Conservation (phyloP, 2,888 invertebrate genomes). For the Ichneumon xanthorius region DNA sequence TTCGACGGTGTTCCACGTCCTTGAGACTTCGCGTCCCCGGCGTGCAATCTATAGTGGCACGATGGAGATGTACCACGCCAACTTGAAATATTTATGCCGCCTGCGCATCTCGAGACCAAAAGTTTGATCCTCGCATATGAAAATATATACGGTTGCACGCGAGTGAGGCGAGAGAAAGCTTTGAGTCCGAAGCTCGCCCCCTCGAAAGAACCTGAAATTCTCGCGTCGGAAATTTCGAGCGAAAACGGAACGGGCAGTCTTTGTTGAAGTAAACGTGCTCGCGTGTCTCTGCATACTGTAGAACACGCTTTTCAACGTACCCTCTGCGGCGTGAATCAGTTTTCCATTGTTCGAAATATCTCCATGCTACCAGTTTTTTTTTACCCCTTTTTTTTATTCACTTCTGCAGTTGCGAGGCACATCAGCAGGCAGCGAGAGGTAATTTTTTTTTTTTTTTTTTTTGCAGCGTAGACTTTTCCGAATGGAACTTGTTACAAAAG, state of each 20-base stretch:
- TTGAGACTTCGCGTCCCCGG: neutral
- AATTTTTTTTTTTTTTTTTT: constrained; percentile 12
- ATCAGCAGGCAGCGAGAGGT: neutral
- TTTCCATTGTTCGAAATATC: constrained; percentile 48
- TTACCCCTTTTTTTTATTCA: constrained; percentile 27
- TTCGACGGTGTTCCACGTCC: constrained; percentile 2
- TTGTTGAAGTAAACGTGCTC: constrained; percentile 34
- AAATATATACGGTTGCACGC: constrained; percentile 18
- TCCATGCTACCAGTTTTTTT: constrained; percentile 10
- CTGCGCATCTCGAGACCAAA: constrained; percentile 4
- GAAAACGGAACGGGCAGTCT: constrained; percentile 36
- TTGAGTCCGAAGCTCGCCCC: constrained; percentile 27
- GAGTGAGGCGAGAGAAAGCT: constrained; percentile 38
- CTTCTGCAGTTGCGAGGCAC: neutral
- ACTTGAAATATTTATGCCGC: constrained; percentile 32
- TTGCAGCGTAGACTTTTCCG: neutral
- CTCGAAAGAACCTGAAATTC: constrained; percentile 20
- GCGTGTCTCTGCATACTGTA: neutral
- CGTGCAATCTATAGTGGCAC: neutral
- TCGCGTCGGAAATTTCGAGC: constrained; percentile 28
- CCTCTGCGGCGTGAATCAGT: neutral
- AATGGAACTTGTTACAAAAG: neutral
- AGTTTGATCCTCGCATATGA: constrained; percentile 36
- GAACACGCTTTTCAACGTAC: constrained; percentile 15
- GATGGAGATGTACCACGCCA: constrained; percentile 4